phyloP scores from a whole-genome alignment of 2,888 invertebrate species.

The Pollenia amentaria region DNA sequence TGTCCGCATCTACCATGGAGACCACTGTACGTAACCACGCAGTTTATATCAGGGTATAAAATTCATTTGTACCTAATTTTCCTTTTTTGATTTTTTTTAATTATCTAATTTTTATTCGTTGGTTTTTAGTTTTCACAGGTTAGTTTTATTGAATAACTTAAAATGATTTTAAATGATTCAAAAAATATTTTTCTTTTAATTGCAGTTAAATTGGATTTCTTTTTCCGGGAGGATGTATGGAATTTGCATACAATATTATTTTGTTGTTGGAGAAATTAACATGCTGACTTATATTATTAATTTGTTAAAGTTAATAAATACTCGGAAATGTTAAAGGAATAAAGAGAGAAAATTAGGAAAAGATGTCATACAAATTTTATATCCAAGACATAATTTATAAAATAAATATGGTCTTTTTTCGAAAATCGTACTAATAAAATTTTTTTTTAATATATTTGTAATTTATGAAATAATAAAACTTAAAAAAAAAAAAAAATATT shows the following conservation, averaged over 20 bases:
- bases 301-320: slow-evolving; percentile 7
- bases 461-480: background rate
- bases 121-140: slow-evolving; percentile 38
- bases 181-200: slow-evolving; percentile 1
- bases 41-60: slow-evolving; percentile 74
- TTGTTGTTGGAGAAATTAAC: slow-evolving; percentile 38
- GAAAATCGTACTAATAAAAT: background rate
- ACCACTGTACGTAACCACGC: slow-evolving; percentile 85
- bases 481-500: background rate
- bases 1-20: slow-evolving; percentile 85
- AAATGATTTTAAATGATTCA: slow-evolving; percentile 23
- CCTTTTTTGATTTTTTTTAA: slow-evolving; percentile 62
- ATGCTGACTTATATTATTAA: slow-evolving; percentile 56
- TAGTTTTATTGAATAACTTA: background rate
- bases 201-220: background rate
- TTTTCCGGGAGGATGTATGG: slow-evolving; percentile 55
- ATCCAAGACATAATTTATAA: background rate
- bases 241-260: slow-evolving; percentile 58
- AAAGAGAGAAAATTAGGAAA: slow-evolving; percentile 32
- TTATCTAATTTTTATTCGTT: slow-evolving; percentile 66
- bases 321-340: slow-evolving; percentile 66
- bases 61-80: slow-evolving; percentile 64
- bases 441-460: too few species aligned
- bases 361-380: background rate
- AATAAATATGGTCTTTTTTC: background rate